Base-by-base conservation (phyloP, 2,888 invertebrate species). In the Ischnus inquisitorius region DNA sequence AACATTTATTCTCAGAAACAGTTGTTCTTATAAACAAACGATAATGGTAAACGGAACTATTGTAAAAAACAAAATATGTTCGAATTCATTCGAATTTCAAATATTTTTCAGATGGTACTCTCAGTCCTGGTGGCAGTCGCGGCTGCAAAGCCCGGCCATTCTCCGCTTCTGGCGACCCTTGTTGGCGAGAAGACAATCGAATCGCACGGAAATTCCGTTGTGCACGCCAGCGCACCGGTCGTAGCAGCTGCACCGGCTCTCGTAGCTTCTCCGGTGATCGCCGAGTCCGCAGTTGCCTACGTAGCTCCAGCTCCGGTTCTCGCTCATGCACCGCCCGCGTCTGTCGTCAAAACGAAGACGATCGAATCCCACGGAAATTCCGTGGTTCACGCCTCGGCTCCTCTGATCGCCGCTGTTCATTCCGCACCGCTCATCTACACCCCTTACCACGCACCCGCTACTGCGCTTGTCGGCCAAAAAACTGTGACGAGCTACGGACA, bases 301-400 rank as follows among this genome's bases (percentile, higher is more conserved):
- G 82, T 89, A 34, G 88, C 89, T 12, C 88, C 91, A 12, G 80
- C 91, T 5, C 64, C 93, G 8, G 79, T 93, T 16, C 92, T 85
- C 22, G 80, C 83, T 51, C 85, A 46, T 12, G 88, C 93, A 48
- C 88, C 93, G 1, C 92, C 93, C 82, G 81, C 84, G 22, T 19
- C 75, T 28, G 16, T 82, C 1, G 6, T 79, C 43, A n/a, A 51
- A 51, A 3, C 91, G 71, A 89, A 89, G 80, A 91, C 90, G 16
- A 85, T 92, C 82, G 91, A 92, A 72, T 89, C 90, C 2, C 92
- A 92, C 78, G 90, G 91, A 51, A 91, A 90, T 82, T 87, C 93
- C n/a, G 93, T 94, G 4, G 92, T 94, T 83, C 93, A 94, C 39
- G 92, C 94, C 0, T 93, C 94, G 60, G 89, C 94, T 5, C 93